Evolutionary conservation across 2,888 invertebrate species (phyloP).

Genomic region (Parnassius mnemosyne): DNA sequence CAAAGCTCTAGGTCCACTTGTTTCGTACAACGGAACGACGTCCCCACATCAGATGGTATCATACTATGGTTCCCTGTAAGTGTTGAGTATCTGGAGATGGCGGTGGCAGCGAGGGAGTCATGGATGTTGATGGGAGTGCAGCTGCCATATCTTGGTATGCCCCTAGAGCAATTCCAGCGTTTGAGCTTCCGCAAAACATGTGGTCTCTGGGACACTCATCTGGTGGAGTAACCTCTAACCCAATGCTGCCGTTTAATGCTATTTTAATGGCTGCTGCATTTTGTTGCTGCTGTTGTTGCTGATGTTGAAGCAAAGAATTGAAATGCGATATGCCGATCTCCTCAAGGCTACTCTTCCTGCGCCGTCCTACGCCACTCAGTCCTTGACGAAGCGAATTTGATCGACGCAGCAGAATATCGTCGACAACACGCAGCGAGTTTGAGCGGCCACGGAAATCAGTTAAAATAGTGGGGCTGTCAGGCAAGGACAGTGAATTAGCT

Average conservation of each 20-base stretch:
- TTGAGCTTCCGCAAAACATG: conserved; percentile 49
- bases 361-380: conserved; percentile 82
- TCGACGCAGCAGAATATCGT: conserved; percentile 90
- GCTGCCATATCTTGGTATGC: conserved; percentile 76
- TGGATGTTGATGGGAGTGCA: conserved; percentile 61
- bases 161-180: conserved; percentile 47
- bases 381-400: conserved; percentile 93
- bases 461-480: conserved; percentile 92
- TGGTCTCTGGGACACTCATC: conserved; percentile 82
- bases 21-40: conserved; percentile 89
- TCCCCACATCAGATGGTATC: conserved; percentile 97
- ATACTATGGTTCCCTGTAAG: conserved; percentile 95
- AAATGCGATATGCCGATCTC: conserved; percentile 92
- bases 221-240: conserved; percentile 86
- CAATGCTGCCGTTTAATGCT: conserved; percentile 92
- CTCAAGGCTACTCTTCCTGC: conserved; percentile 91
- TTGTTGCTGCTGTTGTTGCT: conserved; percentile 80
- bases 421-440: conserved; percentile 92
- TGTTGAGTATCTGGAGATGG: conserved; percentile 84
- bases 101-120: conserved; percentile 53
- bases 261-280: conserved; percentile 90
- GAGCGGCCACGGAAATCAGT: conserved; percentile 90
- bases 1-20: conserved; percentile 81
- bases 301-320: conserved; percentile 82
- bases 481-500: conserved; percentile 93